phyloP scores from a whole-genome alignment of 2,888 invertebrate genomes.

The Diaphora mendica region DNA sequence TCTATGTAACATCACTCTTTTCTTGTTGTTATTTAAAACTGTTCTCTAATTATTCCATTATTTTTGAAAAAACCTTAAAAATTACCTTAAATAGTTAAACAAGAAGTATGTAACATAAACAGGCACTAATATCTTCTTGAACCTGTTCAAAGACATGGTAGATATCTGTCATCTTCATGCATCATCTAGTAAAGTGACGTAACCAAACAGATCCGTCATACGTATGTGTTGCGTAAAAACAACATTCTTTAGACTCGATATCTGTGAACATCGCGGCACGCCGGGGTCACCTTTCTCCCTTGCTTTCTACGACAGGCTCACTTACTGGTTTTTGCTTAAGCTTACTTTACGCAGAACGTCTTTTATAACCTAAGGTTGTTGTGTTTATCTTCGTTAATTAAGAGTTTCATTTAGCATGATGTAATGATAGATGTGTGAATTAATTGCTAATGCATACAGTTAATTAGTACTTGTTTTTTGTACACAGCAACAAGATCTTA shows the following conservation, averaged over 20 bases:
- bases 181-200: constrained; percentile 17
- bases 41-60: neutral
- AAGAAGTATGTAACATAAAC: neutral
- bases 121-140: constrained; percentile 6
- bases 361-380: neutral
- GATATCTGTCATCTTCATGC: constrained; percentile 21
- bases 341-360: neutral
- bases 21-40: neutral
- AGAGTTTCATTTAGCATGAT: neutral
- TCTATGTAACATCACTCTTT: neutral
- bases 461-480: neutral
- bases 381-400: neutral
- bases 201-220: constrained; percentile 42
- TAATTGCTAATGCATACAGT: neutral
- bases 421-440: neutral
- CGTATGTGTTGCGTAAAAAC: constrained; percentile 60
- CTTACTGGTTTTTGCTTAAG: constrained; percentile 11
- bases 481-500: no score
- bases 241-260: constrained; percentile 61
- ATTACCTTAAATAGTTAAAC: neutral
- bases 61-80: neutral
- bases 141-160: constrained; percentile 24
- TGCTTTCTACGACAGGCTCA: constrained; percentile 68
- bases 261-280: constrained; percentile 56
- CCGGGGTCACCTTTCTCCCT: constrained; percentile 67